phyloP scores from a whole-genome alignment of 1,140 invertebrate genomes.

The Semibalanus balanoides region DNA sequence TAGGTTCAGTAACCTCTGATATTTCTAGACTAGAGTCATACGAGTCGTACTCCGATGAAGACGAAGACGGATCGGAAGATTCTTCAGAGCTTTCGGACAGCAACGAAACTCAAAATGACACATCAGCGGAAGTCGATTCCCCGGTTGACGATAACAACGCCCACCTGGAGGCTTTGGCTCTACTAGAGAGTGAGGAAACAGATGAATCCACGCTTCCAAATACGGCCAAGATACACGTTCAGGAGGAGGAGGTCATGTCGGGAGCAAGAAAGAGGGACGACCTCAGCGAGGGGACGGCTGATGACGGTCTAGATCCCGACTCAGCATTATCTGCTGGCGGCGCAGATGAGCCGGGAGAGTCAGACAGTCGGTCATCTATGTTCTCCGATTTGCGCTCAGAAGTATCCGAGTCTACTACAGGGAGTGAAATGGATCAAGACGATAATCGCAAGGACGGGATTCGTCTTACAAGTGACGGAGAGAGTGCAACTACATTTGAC shows the following conservation, averaged over 20 bases:
- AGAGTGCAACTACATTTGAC: too few relatives aligned
- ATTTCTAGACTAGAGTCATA: too few relatives aligned
- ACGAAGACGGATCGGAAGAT: too few relatives aligned
- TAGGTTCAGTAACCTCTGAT: too few relatives aligned
- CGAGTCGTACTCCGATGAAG: too few relatives aligned
- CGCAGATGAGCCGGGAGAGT: background rate
- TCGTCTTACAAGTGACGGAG: too few relatives aligned
- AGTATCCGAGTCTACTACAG: background rate
- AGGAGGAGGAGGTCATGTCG: background rate
- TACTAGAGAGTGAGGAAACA: background rate
- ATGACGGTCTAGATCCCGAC: background rate
- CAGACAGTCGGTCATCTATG: background rate
- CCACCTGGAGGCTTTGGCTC: background rate
- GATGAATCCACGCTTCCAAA: background rate
- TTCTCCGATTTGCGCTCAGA: background rate
- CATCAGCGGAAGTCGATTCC: too few relatives aligned
- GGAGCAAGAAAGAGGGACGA: background rate
- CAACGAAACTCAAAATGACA: too few relatives aligned
- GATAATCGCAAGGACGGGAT: too few relatives aligned
- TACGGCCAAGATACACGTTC: background rate
- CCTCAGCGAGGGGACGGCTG: too few relatives aligned
- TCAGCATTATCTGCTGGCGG: background rate
- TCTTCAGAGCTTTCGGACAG: too few relatives aligned
- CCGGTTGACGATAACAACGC: background rate
- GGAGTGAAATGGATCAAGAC: background rate